A percentile compares a stretch with the other conserved stretches of the same genome.
Evolutionary conservation across 2,113 vertebrate genomes (phyloP).

Genomic region (Ariopsis seemanni): DNA sequence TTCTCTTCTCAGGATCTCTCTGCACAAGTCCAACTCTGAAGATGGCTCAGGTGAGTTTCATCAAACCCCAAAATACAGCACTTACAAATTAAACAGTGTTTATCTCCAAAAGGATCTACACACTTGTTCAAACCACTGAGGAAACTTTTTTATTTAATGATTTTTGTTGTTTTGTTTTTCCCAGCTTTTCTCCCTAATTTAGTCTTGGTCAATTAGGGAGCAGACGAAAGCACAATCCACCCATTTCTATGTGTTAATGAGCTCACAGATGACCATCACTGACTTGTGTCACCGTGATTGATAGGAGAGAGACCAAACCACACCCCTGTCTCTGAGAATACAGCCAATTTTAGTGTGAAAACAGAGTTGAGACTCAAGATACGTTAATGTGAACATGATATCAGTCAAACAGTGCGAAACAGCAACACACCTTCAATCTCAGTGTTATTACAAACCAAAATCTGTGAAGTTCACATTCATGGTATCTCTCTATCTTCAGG

Average conservation of each 20-base stretch:
- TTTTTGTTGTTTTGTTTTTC: too few species aligned
- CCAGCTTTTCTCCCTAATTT: not conserved
- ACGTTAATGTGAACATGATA: not conserved
- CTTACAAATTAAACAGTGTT: not conserved
- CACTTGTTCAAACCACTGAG: not conserved
- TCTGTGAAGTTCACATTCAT: not conserved
- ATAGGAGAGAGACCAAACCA: not conserved
- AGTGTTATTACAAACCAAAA: not conserved
- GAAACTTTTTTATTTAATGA: not conserved
- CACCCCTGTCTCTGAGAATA: not conserved
- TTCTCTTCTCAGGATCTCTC: conserved; percentile 74
- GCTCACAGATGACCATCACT: not conserved
- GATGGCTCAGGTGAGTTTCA: conserved; percentile 80
- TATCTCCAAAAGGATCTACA: not conserved
- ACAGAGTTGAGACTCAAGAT: not conserved
- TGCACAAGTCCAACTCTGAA: conserved; percentile 95
- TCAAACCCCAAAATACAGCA: not conserved
- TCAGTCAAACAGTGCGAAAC: not conserved
- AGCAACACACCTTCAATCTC: not conserved
- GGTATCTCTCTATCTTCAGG: too few species aligned
- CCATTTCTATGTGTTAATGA: not conserved
- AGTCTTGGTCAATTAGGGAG: not conserved
- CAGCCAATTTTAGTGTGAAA: not conserved
- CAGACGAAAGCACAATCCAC: not conserved
- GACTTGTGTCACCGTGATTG: not conserved